These are phyloP conservation scores for Macrochelys suwanniensis DNA, from an alignment of 2,797 vertebrate genomes.

Conservation along the genomic window DNA sequence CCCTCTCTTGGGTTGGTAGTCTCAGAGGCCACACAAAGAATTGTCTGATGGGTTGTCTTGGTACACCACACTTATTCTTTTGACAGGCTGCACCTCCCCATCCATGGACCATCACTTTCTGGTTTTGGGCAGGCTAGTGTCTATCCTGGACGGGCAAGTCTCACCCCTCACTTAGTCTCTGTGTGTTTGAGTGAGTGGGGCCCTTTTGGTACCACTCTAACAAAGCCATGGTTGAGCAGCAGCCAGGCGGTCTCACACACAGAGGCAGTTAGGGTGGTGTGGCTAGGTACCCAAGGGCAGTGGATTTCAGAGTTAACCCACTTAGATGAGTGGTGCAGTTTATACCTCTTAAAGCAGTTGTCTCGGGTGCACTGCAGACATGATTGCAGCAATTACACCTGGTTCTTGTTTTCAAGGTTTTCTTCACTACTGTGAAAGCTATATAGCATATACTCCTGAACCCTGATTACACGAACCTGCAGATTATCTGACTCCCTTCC, in stretches of 20 bases:
- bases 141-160: background rate
- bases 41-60: background rate
- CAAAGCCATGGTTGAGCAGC: background rate
- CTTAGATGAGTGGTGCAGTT: background rate
- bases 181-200: background rate
- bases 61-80: background rate
- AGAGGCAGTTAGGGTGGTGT: background rate
- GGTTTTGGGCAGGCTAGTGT: background rate
- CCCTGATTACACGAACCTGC: background rate
- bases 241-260: background rate
- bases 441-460: background rate
- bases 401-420: background rate
- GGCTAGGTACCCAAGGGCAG: background rate
- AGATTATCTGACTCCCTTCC: background rate
- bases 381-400: background rate
- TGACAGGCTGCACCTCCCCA: background rate
- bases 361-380: background rate
- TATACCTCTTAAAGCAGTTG: background rate
- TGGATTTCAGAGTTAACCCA: no score
- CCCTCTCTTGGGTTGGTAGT: background rate
- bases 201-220: background rate
- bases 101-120: background rate
- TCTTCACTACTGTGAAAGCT: background rate
- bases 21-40: background rate
- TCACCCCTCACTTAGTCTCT: background rate